Base-by-base conservation (phyloP, 1,140 invertebrate genomes). In the Aphelenchoides fujianensis region DNA sequence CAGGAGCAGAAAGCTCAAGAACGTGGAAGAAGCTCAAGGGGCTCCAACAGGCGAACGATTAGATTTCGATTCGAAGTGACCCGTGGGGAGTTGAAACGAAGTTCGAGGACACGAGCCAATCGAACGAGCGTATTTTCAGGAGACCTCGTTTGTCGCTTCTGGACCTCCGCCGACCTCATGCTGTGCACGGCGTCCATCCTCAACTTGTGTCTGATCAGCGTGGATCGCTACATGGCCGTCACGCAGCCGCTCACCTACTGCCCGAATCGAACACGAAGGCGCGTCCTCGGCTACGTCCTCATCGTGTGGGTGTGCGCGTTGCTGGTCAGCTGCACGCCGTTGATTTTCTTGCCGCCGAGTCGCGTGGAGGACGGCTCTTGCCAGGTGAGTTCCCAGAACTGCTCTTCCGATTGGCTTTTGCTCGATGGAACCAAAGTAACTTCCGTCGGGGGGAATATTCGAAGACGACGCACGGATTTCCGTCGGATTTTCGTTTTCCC, bases 161-260 rank as follows among this genome's bases (percentile, higher is more conserved):
- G 95, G 94, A 92, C 97, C 74, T 94, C 94, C 23, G 95, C 95
- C 84, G 95, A 98, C 87, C 93, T 98, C 78, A 96, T 97, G 92
- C 96, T 95, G 86, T 97, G 92, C 78, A 97, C 95, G 36, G 94
- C 95, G 30, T 97, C 94, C 70, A 98, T 98, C 80, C 89, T 98
- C 67, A 98, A 98, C 87, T 88, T 98, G 64, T 98, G 95, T 86
- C 94, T 94, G 72, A 98, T 98, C 82, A 94, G 93, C 61, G 88
- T 98, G 79, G 96, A 98, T 87, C 88, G 95, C 34, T 98, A 97
- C 86, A 94, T 97, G 77, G 95, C 97, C 86, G 98, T 98, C 84
- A 95, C 95, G 85, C 92, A 97, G 86, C 94, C 95, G 0, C 28
- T 88, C 80, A 92, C 92, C 83, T 98, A 98, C 71, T 85, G 86